A percentile compares a stretch with the other conserved stretches of the same genome.
Evolutionary conservation across 2,113 vertebrate genomes (phyloP).

Genomic region (Tonatia bakeri): DNA sequence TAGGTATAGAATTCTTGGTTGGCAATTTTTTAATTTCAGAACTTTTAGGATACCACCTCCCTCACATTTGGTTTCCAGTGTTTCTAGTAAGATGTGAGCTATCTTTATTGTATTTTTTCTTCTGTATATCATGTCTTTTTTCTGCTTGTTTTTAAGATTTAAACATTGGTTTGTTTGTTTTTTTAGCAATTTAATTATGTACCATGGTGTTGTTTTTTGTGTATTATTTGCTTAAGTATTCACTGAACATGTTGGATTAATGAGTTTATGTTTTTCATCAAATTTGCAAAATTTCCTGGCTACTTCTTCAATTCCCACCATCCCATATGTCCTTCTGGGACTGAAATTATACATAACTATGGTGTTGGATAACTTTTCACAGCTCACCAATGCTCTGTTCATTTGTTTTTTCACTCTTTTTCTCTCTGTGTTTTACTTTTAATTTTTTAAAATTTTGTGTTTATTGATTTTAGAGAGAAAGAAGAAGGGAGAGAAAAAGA

Average conservation of each 20-base stretch:
- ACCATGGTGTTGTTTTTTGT: not conserved
- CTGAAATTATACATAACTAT: not conserved
- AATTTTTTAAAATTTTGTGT: not conserved
- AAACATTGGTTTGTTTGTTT: not conserved
- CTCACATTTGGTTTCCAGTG: not conserved
- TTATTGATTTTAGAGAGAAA: not conserved
- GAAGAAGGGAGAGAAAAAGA: too few species aligned
- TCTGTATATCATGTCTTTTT: not conserved
- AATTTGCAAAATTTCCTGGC: not conserved
- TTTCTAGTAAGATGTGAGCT: not conserved
- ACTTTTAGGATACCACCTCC: not conserved
- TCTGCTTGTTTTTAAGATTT: not conserved
- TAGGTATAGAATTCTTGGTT: not conserved
- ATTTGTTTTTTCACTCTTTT: not conserved
- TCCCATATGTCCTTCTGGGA: not conserved
- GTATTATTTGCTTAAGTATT: not conserved
- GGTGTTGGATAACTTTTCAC: not conserved
- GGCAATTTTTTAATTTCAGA: not conserved
- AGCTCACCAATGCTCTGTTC: not conserved
- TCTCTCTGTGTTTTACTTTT: not conserved
- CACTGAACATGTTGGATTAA: not conserved
- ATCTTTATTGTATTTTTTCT: not conserved
- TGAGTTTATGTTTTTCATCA: not conserved
- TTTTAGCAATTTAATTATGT: too few species aligned
- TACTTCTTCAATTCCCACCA: not conserved